A percentile compares a stretch with the other conserved stretches of the same genome.
These are phyloP conservation scores for Apogon talboti DNA, from an alignment of 2,797 vertebrate genomes.

Conservation along the genomic window DNA sequence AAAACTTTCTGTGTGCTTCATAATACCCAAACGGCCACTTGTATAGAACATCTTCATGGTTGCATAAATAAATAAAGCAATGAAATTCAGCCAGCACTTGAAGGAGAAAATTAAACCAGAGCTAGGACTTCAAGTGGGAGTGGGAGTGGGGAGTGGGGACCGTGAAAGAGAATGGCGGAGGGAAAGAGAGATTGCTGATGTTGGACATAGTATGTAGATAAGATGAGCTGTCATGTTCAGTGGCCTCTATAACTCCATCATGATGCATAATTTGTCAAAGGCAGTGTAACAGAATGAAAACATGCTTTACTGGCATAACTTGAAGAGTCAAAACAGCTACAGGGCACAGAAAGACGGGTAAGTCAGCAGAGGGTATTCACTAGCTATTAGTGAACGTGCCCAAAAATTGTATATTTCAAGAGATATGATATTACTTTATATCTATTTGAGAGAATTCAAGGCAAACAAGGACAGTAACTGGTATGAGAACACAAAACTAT, in stretches of 20 bases:
- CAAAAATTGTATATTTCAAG: not conserved
- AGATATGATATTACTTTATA: not conserved
- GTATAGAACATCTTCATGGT: slow-evolving; percentile 28
- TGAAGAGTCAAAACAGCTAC: slow-evolving; percentile 30
- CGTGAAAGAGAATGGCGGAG: slow-evolving; percentile 15
- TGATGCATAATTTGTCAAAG: slow-evolving; percentile 49
- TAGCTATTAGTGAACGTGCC: not conserved
- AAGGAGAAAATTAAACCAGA: too few relatives aligned
- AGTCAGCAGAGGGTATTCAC: slow-evolving; percentile 20
- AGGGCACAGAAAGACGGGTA: slow-evolving; percentile 12
- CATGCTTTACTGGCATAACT: slow-evolving; percentile 27
- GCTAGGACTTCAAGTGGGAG: too few relatives aligned
- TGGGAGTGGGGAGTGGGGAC: not conserved
- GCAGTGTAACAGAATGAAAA: slow-evolving; percentile 38
- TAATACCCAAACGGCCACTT: slow-evolving; percentile 35
- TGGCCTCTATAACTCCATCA: slow-evolving; percentile 18
- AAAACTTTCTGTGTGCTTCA: slow-evolving; percentile 2
- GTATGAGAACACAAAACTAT: too few relatives aligned
- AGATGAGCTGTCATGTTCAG: slow-evolving; percentile 41
- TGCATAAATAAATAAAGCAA: slow-evolving; percentile 56
- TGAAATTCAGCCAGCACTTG: too few relatives aligned
- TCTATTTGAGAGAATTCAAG: not conserved
- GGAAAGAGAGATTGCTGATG: slow-evolving; percentile 11
- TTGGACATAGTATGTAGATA: slow-evolving; percentile 35
- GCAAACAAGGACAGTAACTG: too few relatives aligned